Conservation (phyloP, 1,140 invertebrate genomes). For the Drosophila tristis region DNA sequence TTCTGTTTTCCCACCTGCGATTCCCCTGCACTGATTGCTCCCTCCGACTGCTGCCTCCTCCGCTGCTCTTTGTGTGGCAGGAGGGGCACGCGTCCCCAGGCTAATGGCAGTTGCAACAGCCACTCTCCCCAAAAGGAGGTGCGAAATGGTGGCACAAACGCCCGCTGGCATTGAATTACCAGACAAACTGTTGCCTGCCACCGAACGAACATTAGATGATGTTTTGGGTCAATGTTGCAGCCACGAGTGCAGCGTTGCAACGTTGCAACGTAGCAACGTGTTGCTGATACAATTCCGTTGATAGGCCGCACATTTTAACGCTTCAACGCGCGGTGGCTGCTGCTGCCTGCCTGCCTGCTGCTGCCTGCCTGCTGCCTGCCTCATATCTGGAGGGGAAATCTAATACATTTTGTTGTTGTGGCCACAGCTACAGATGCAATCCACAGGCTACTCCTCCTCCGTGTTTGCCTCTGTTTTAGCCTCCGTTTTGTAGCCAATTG, state of each 20-base stretch:
- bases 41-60: slow-evolving; percentile 35
- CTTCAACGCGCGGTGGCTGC: slow-evolving; percentile 57
- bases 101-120: slow-evolving; percentile 46
- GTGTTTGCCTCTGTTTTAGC: no score
- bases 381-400: slow-evolving; percentile 49
- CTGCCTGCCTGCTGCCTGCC: slow-evolving; percentile 4
- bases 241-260: slow-evolving; percentile 14
- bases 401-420: slow-evolving; percentile 75
- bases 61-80: slow-evolving; percentile 74
- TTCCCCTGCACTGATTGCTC: slow-evolving; percentile 77
- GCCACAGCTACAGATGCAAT: slow-evolving; percentile 31
- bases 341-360: slow-evolving; percentile 56
- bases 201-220: slow-evolving; percentile 71
- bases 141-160: slow-evolving; percentile 73
- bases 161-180: slow-evolving; percentile 81
- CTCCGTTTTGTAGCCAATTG: slow-evolving; percentile 43
- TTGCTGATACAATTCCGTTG: slow-evolving; percentile 82
- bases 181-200: slow-evolving; percentile 77
- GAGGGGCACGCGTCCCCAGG: slow-evolving; percentile 62
- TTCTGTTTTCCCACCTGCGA: slow-evolving; percentile 43
- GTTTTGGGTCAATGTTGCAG: slow-evolving; percentile 32
- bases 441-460: no score
- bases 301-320: slow-evolving; percentile 78
- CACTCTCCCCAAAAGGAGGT: slow-evolving; percentile 61
- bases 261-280: slow-evolving; percentile 37